A percentile compares a stretch with the other conserved stretches of the same genome.
These are phyloP conservation scores for Eptesicus fuscus DNA, from an alignment of 2,113 vertebrate genomes.

Conservation along the genomic window DNA sequence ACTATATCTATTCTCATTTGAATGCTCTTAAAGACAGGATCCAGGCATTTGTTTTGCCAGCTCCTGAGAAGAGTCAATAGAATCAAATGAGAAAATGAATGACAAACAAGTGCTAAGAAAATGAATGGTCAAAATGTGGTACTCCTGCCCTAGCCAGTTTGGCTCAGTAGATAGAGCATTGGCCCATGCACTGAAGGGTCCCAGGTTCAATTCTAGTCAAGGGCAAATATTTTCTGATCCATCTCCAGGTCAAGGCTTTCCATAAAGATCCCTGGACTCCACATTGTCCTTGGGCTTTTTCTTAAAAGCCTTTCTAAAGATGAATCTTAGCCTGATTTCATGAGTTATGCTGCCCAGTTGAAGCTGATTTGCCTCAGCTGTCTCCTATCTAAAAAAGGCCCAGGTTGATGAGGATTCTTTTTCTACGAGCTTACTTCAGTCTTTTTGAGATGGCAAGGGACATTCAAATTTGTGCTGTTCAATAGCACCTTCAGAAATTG, in stretches of 20 bases:
- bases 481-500: not conserved
- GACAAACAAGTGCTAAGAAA: not conserved
- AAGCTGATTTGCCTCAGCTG: not conserved
- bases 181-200: too few species aligned
- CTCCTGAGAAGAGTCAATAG: not conserved
- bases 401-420: not conserved
- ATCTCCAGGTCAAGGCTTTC: not conserved
- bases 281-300: not conserved
- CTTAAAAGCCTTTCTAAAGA: not conserved
- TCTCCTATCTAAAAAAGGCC: not conserved
- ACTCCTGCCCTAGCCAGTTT: not conserved
- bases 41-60: not conserved
- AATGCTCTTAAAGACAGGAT: not conserved
- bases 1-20: not conserved
- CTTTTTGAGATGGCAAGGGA: not conserved
- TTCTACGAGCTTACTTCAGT: not conserved
- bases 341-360: not conserved
- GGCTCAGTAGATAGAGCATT: too few species aligned
- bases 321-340: not conserved
- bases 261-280: not conserved
- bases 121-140: not conserved
- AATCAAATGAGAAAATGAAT: not conserved
- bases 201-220: too few species aligned
- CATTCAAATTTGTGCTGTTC: not conserved
- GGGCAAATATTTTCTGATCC: not conserved